Evolutionary conservation across 2,888 invertebrate genomes (phyloP).

Genomic region (Bellardia pandia): DNA sequence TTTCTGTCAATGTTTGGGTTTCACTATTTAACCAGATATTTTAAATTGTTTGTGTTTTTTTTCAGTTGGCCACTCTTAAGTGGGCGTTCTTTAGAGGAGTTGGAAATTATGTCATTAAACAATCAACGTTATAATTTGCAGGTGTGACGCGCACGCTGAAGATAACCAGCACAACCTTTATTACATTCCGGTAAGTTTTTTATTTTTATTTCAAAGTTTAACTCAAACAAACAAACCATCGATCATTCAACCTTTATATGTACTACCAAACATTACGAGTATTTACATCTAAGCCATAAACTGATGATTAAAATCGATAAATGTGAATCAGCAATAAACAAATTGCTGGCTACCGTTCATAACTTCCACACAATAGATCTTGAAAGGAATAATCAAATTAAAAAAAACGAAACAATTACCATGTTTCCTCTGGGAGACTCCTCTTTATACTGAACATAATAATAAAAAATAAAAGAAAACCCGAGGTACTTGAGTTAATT

Average conservation of each 20-base stretch:
- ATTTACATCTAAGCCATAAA: constrained; percentile 3
- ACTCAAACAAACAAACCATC: constrained; percentile 24
- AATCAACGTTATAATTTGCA: constrained; percentile 71
- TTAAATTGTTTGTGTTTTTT: not conserved
- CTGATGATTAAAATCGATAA: constrained; percentile 32
- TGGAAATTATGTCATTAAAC: constrained; percentile 72
- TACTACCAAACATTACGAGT: not conserved
- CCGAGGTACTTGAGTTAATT: constrained; percentile 75
- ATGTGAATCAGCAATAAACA: constrained; percentile 19
- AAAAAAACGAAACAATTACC: constrained; percentile 48
- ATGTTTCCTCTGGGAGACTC: constrained; percentile 52
- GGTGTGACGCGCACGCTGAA: constrained; percentile 56
- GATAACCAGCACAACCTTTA: constrained; percentile 23
- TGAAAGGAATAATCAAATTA: constrained; percentile 11
- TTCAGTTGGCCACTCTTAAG: constrained; percentile 45
- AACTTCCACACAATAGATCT: not conserved
- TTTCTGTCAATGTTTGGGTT: constrained; percentile 2
- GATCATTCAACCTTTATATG: constrained; percentile 17
- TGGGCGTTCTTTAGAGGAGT: constrained; percentile 69
- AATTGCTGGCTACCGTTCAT: constrained; percentile 65
- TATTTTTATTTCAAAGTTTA: not conserved
- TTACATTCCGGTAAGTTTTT: constrained; percentile 27
- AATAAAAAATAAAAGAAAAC: constrained; percentile 1
- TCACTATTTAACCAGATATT: not conserved
- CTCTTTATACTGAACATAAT: not conserved